Conservation (phyloP, 1,140 invertebrate species). For the Drosophila arizonae region DNA sequence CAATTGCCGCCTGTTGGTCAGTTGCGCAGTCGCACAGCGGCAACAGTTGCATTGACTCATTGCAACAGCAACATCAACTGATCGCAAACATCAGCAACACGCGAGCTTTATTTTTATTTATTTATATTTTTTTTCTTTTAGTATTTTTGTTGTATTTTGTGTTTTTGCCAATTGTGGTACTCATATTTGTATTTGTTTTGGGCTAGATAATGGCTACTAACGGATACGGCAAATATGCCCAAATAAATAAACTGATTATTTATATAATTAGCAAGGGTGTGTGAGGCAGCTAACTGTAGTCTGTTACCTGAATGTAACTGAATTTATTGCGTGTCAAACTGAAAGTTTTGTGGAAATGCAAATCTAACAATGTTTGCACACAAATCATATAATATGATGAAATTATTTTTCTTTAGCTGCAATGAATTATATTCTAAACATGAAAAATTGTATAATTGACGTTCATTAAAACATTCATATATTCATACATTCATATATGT, state of each 20-base stretch:
- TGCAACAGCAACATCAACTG: conserved; percentile 34
- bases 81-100: conserved; percentile 38
- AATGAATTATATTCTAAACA: too few species aligned
- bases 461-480: too few species aligned
- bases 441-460: too few species aligned
- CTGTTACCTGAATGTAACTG: too few species aligned
- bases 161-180: conserved; percentile 1
- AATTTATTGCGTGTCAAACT: not conserved
- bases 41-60: conserved; percentile 45
- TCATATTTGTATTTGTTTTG: conserved; percentile 52
- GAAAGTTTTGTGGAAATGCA: not conserved
- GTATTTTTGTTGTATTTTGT: conserved; percentile 31
- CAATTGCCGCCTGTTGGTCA: conserved; percentile 25
- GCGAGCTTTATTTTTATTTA: conserved; percentile 37
- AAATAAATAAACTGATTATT: conserved; percentile 19
- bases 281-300: conserved; percentile 31
- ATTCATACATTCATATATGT: too few species aligned
- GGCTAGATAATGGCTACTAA: conserved; percentile 27
- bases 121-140: too few species aligned
- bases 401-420: too few species aligned
- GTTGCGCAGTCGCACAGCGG: conserved; percentile 33
- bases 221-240: conserved; percentile 2
- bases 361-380: too few species aligned
- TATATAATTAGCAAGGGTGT: conserved; percentile 57
- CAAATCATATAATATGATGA: too few species aligned